Conservation (phyloP, 2,797 vertebrate species). For the Loriculus beryllinus region DNA sequence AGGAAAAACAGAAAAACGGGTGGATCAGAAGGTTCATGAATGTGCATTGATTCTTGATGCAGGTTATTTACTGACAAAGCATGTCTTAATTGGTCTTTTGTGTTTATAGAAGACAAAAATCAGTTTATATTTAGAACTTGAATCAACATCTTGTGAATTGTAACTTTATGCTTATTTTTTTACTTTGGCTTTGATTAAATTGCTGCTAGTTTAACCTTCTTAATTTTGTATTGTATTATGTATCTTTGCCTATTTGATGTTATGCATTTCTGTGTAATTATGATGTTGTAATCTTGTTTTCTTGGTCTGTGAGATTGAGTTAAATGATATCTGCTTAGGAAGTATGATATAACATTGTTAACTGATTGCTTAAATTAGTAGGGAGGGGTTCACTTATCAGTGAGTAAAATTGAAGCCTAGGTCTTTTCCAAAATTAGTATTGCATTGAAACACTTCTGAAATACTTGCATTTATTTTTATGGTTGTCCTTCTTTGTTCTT, state of each 20-base stretch:
- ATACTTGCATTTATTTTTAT: slow-evolving; percentile 6
- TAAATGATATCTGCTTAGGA: background rate
- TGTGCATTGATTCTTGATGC: background rate
- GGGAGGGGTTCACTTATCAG: background rate
- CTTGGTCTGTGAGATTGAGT: background rate
- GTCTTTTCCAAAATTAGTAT: background rate
- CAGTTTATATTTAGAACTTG: background rate
- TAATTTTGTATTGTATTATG: background rate
- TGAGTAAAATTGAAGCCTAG: background rate
- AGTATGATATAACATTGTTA: background rate
- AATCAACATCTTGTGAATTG: background rate
- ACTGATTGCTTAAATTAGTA: background rate
- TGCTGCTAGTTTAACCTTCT: background rate
- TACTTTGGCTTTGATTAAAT: background rate
- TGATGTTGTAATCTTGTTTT: background rate
- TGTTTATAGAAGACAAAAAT: background rate
- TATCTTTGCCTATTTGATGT: background rate
- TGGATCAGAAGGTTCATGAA: background rate
- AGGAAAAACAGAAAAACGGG: background rate
- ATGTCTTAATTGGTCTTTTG: background rate
- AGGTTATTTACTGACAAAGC: background rate
- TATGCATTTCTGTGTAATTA: background rate
- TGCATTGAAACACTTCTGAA: background rate
- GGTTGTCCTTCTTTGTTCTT: background rate
- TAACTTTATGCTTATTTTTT: background rate